Evolutionary conservation across 1,140 invertebrate species (phyloP).

Genomic region (Cataglyphis hispanica): DNA sequence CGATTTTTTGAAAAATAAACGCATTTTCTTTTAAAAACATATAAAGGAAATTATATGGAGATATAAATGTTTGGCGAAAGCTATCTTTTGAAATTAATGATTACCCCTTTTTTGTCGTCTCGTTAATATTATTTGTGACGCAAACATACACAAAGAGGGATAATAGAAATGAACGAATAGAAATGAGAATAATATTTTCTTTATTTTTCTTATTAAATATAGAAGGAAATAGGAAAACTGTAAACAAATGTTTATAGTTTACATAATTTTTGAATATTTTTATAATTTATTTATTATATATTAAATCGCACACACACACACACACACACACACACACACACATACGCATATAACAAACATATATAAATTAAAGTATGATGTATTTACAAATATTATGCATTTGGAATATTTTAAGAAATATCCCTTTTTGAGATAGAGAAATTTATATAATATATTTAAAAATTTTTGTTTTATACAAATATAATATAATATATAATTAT

Average conservation of each 20-base stretch:
- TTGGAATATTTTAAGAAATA: neutral
- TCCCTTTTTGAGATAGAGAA: neutral
- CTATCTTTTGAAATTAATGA: slow-evolving; percentile 49
- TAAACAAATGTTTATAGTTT: no score
- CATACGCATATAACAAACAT: no score
- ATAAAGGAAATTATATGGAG: neutral
- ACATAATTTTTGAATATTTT: neutral
- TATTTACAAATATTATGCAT: neutral
- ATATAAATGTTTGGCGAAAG: slow-evolving; percentile 17
- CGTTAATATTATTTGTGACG: slow-evolving; percentile 29
- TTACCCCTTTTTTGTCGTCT: slow-evolving; percentile 18
- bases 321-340: no score
- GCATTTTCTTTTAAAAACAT: neutral
- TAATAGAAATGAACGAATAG: neutral
- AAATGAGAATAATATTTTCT: slow-evolving; percentile 25
- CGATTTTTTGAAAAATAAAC: neutral
- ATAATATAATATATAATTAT: no score
- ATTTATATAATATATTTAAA: no score
- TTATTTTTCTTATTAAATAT: neutral
- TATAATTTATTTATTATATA: slow-evolving; percentile 12
- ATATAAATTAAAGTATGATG: neutral
- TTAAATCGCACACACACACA: neutral
- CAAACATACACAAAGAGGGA: slow-evolving; percentile 22
- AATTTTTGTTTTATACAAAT: no score
- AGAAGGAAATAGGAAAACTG: no score